Evolutionary conservation across 2,797 vertebrate genomes (phyloP), one percentile per base, ranked within the genome.

Genomic region (Micrastur ruficollis): DNA sequence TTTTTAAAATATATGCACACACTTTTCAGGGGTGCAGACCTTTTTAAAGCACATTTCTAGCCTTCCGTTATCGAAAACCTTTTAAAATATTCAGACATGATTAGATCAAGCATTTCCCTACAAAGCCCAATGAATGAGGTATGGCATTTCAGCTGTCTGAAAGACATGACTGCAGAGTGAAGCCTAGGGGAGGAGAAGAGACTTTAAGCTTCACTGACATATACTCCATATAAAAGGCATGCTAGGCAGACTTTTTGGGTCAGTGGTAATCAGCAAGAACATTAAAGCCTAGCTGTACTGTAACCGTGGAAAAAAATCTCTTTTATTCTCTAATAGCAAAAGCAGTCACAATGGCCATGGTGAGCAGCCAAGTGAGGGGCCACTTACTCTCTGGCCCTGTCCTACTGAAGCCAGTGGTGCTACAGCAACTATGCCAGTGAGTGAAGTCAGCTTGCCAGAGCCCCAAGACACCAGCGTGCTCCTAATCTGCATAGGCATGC

Each of bases 151-250:
- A 97, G 96, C 89, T 94, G 83, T 86, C 94, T 97, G 95, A 96
- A 90, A 95, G 96, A 97, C 58, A 81, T 21, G 87, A 97, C 86
- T 93, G 96, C 78, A 82, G 87, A 97, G 89, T 79, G 93, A 96
- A 95, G 97, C 96, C 97, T 96, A 93, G 90, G 87, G 96, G 95
- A 93, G 67, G 75, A 95, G 94, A 94, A 95, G 91, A 96, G 96
- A 96, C 95, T 97, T 97, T 97, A 97, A 97, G 93, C 97, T 96
- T 95, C 90, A 89, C 87, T 95, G 96, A 95, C 96, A 96, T 86
- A 84, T 49, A 95, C 94, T 93, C 95, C 75, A 68, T 91, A 96
- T 95, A 96, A 97, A 96, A 97, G 80, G 85, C 95, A 95, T 44
- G 89, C 94, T 78, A 97, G 92, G 95, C 90, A 97, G 95, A 94